Conservation (phyloP, 2,113 vertebrate genomes). For the Himantopus leucocephalus region DNA sequence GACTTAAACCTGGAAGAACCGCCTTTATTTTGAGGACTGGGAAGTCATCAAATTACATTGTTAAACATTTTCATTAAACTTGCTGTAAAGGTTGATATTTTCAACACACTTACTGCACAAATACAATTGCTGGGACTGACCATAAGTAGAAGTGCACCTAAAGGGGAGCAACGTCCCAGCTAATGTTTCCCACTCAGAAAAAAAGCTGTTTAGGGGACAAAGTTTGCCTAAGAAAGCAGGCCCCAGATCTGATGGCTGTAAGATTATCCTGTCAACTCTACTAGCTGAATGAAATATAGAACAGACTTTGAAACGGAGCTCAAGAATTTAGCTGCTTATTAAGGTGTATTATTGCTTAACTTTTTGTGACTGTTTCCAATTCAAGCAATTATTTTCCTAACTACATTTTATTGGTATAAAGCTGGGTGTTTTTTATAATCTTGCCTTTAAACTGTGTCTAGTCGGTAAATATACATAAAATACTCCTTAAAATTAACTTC, state of each 20-base stretch:
- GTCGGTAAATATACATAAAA: not conserved
- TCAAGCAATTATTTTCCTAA: not conserved
- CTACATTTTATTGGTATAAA: not conserved
- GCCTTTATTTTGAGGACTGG: not conserved
- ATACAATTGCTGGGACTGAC: not conserved
- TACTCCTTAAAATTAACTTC: not conserved
- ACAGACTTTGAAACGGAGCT: not conserved
- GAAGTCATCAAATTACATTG: not conserved
- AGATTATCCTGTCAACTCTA: not conserved
- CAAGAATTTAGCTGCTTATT: not conserved
- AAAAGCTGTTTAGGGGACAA: not conserved
- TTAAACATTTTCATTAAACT: not conserved
- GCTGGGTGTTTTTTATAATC: not conserved
- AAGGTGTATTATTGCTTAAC: not conserved
- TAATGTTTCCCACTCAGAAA: not conserved
- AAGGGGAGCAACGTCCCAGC: not conserved
- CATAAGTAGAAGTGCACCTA: not conserved
- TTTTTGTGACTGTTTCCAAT: not conserved
- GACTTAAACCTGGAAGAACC: not conserved
- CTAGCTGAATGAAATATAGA: not conserved
- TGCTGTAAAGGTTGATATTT: not conserved
- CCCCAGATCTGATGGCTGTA: not conserved
- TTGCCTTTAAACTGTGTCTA: not conserved
- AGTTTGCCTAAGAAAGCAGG: not conserved
- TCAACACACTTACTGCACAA: not conserved